phyloP scores from a whole-genome alignment of 1,140 invertebrate species.

The Calosoma granatense region DNA sequence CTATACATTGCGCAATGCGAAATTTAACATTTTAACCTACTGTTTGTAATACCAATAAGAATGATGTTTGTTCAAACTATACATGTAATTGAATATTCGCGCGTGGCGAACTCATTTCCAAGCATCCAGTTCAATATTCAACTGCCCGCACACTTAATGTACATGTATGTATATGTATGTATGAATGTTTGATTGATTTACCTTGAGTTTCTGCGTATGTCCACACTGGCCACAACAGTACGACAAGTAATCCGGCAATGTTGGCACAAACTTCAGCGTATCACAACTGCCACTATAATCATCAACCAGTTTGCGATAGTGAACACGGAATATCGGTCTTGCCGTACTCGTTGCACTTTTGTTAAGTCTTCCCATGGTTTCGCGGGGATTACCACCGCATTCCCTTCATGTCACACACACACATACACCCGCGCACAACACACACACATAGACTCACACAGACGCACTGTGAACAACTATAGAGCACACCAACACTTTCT shows the following conservation, averaged over 20 bases:
- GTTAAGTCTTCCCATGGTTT: conserved; percentile 42
- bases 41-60: too few species aligned
- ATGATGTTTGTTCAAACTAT: too few species aligned
- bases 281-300: conserved; percentile 35
- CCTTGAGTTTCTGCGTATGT: conserved; percentile 51
- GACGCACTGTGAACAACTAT: too few species aligned
- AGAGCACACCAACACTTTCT: too few species aligned
- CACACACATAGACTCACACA: too few species aligned
- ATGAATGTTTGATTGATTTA: conserved; percentile 36
- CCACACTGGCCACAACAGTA: conserved; percentile 54
- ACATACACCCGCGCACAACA: not conserved
- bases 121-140: too few species aligned
- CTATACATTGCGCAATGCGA: too few species aligned
- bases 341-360: conserved; percentile 33
- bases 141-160: too few species aligned
- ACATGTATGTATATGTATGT: too few species aligned
- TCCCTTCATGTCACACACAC: conserved; percentile 24
- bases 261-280: conserved; percentile 30
- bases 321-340: conserved; percentile 43
- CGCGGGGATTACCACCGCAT: conserved; percentile 34
- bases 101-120: too few species aligned
- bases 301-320: conserved; percentile 49
- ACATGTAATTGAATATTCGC: not conserved
- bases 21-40: too few species aligned
- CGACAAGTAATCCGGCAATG: conserved; percentile 47